Base-by-base conservation (phyloP, 2,888 invertebrate genomes). In the Spodoptera exigua region DNA sequence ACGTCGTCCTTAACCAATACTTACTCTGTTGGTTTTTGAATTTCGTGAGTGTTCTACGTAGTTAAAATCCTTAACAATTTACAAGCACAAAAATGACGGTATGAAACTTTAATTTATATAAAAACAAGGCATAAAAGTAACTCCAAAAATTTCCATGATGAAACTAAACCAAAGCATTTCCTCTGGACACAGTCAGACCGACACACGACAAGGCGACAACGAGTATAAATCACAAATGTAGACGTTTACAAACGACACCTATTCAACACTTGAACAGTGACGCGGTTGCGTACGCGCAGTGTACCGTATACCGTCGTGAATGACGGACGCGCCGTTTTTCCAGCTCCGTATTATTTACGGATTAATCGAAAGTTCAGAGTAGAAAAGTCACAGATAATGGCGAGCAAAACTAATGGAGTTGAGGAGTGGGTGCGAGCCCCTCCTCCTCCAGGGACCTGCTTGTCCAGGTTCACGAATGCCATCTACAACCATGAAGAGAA, bases 401-500 rank as follows among this genome's bases (percentile, higher is more conserved):
- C 85, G 9, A 75, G 76, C 49, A 92, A 92, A 80, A 64, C 83
- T 10, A 92, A 92, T 58, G 91, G 90, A n/a, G 68, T 87, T 10
- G 92, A 92, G 7, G 90, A 89, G 4, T 93, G 93, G 93, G 87
- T 89, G 0, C 74, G 93, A 14, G 88, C 87, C 0, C 93, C 93
- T 0, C 90, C 91, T 0, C 81, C 84, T 0, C 65, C 83, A 0
- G 85, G 87, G 0, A 82, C 89, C 0, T 67, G 83, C 1, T 84
- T 87, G 74, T 73, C 80, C 41, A 84, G 88, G 44, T 59, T 88
- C 0, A 79, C 82, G 9, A 87, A 82, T 48, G 82, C 85, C 0
- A 81, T 93, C 37, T 93, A 93, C 69, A 86, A 93, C 63, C 87
- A 87, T 5, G 87, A 89, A 0, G 93, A 93, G 13, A 87, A 88